These are phyloP conservation scores for Dendrolimus houi DNA, from an alignment of 2,888 invertebrate species.

Conservation along the genomic window DNA sequence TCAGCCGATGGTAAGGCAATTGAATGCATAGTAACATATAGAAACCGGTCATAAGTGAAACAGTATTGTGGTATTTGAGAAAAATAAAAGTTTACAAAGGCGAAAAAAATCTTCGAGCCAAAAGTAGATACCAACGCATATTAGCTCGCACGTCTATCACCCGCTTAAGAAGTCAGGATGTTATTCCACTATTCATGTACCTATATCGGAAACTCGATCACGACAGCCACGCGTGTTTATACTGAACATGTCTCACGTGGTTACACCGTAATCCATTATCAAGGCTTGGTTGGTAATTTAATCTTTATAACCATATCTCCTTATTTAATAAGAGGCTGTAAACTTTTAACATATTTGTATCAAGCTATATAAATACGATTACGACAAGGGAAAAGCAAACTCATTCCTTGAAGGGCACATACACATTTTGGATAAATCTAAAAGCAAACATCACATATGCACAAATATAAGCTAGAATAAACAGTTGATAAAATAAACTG, in stretches of 20 bases:
- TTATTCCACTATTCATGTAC: not conserved
- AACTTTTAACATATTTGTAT: constrained; percentile 2
- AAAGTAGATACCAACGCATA: too few relatives aligned
- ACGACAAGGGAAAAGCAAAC: not conserved
- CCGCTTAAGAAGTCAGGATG: too few relatives aligned
- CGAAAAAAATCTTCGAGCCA: too few relatives aligned
- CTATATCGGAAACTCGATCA: not conserved
- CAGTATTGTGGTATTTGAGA: too few relatives aligned
- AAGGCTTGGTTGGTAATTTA: constrained; percentile 22
- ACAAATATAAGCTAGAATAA: too few relatives aligned
- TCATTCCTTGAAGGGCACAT: not conserved
- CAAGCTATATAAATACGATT: not conserved
- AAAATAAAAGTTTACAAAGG: too few relatives aligned
- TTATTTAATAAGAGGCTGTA: constrained; percentile 12
- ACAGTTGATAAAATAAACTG: too few relatives aligned
- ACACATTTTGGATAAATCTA: not conserved
- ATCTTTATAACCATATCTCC: constrained; percentile 19
- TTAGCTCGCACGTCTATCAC: too few relatives aligned
- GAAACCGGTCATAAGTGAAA: too few relatives aligned
- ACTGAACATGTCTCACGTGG: not conserved
- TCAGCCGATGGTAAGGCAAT: too few relatives aligned
- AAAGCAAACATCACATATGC: not conserved
- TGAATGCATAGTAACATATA: too few relatives aligned
- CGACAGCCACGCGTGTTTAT: not conserved
- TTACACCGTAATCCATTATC: constrained; percentile 23